phyloP scores from a whole-genome alignment of 2,797 vertebrate species.

The Potorous gilbertii region DNA sequence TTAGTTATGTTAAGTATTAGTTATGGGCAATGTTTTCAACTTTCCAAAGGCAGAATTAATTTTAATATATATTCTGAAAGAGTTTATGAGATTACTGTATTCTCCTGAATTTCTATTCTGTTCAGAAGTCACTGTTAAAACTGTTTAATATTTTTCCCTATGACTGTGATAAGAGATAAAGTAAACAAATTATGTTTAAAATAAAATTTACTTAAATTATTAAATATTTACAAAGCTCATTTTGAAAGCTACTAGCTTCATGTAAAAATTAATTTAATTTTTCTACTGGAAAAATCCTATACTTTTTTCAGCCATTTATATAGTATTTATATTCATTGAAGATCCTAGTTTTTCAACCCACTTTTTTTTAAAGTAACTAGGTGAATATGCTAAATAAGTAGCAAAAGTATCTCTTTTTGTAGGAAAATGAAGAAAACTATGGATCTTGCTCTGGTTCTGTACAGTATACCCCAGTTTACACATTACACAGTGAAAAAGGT shows the following conservation, averaged over 20 bases:
- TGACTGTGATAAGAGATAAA: constrained; percentile 49
- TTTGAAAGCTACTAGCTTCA: constrained; percentile 25
- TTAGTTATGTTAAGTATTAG: constrained; percentile 47
- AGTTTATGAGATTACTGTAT: constrained; percentile 58
- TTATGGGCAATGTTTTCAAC: constrained; percentile 48
- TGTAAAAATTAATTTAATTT: constrained; percentile 59
- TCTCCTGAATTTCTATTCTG: constrained; percentile 34
- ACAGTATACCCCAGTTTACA: constrained; percentile 73
- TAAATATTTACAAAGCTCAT: constrained; percentile 20
- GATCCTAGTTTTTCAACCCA: constrained; percentile 63
- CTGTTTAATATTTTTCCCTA: constrained; percentile 42
- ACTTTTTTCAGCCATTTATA: constrained; percentile 40
- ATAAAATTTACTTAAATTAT: constrained; percentile 19
- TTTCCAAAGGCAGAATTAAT: constrained; percentile 52
- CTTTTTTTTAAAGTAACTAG: constrained; percentile 8
- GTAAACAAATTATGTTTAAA: constrained; percentile 16
- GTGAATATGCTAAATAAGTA: constrained; percentile 53
- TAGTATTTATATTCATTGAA: constrained; percentile 51
- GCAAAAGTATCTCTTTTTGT: constrained; percentile 56
- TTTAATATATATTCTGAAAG: constrained; percentile 13
- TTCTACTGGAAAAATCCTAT: constrained; percentile 71
- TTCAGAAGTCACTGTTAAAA: constrained; percentile 14
- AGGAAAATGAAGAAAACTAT: constrained; percentile 92
- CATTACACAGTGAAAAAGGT: constrained; percentile 64
- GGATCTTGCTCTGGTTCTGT: constrained; percentile 85